phyloP scores from a whole-genome alignment of 2,888 invertebrate genomes.

The Brenthis ino region DNA sequence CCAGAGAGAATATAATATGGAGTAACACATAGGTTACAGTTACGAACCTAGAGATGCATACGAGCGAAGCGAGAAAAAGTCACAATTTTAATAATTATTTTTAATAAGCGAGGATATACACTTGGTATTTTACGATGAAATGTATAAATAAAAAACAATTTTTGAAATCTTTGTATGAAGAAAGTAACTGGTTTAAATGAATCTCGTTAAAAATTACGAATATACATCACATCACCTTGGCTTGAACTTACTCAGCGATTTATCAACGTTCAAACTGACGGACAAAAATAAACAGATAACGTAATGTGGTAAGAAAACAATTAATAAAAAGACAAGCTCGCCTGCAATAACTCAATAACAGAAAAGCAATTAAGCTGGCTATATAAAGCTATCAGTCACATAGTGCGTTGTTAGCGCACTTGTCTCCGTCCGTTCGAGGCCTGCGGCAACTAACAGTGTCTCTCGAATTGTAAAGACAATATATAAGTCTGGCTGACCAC shows the following conservation, averaged over 20 bases:
- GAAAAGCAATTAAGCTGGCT: conserved; percentile 45
- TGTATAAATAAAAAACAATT: neutral
- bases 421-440: conserved; percentile 50
- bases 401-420: conserved; percentile 36
- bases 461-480: conserved; percentile 58
- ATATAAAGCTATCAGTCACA: conserved; percentile 46
- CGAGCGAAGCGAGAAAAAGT: too few relatives aligned
- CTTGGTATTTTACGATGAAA: neutral
- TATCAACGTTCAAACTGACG: conserved; percentile 22
- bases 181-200: neutral
- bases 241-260: conserved; percentile 18
- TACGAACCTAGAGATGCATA: too few relatives aligned
- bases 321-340: conserved; percentile 32
- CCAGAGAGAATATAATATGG: too few relatives aligned
- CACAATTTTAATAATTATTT: too few relatives aligned
- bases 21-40: too few relatives aligned
- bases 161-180: neutral
- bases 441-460: conserved; percentile 50
- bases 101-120: too few relatives aligned
- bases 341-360: conserved; percentile 45
- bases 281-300: conserved; percentile 38
- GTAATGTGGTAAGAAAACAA: conserved; percentile 36
- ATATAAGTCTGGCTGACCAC: conserved; percentile 28
- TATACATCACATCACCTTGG: neutral
- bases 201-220: conserved; percentile 8